Conservation (phyloP, 2,797 vertebrate genomes). For the Graptemys geographica region DNA sequence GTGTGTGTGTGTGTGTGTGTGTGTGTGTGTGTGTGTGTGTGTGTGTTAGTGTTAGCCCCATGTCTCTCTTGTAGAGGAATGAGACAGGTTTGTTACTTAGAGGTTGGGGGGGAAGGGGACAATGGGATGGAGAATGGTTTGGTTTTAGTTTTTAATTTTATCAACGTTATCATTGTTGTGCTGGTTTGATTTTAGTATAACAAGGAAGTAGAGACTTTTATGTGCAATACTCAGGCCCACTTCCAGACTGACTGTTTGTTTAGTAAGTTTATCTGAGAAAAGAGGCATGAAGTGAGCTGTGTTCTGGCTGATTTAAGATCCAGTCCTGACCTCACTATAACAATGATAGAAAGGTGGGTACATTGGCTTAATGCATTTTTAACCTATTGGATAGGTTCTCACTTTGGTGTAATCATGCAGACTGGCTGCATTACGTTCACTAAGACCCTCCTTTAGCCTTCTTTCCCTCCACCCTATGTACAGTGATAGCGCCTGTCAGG, state of each 20-base stretch:
- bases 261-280: neutral
- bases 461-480: neutral
- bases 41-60: too few relatives aligned
- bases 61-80: neutral
- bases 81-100: neutral
- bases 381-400: neutral
- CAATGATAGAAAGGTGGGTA: neutral
- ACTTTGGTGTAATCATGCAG: neutral
- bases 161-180: too few relatives aligned
- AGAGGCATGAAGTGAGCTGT: neutral
- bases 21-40: too few relatives aligned
- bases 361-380: neutral
- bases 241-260: neutral
- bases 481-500: neutral
- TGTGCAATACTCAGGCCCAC: neutral
- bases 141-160: too few relatives aligned
- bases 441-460: neutral
- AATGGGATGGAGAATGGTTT: neutral
- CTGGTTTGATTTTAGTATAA: too few relatives aligned
- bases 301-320: neutral
- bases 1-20: too few relatives aligned
- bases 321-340: neutral
- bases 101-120: neutral
- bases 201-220: neutral
- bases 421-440: neutral